Evolutionary conservation across 2,888 invertebrate genomes (phyloP).

Genomic region (Cryptus viduatorius): DNA sequence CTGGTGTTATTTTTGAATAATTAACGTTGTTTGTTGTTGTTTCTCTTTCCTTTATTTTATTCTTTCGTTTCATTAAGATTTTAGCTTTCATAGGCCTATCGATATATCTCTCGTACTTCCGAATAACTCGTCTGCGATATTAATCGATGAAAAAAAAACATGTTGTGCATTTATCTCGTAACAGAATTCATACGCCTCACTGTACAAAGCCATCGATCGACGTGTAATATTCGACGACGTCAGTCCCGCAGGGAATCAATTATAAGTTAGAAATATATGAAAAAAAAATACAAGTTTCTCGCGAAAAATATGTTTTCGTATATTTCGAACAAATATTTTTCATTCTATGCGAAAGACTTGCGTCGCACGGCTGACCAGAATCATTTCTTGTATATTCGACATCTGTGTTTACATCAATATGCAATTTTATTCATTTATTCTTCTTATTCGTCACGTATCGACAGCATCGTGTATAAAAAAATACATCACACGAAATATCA

Average conservation of each 20-base stretch:
- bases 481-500: slow-evolving; percentile 54
- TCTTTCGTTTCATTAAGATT: slow-evolving; percentile 8
- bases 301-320: neutral
- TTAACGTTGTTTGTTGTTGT: slow-evolving; percentile 16
- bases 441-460: slow-evolving; percentile 59
- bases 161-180: slow-evolving; percentile 16
- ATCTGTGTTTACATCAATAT: neutral
- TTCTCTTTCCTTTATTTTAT: slow-evolving; percentile 19
- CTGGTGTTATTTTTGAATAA: slow-evolving; percentile 43
- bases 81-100: slow-evolving; percentile 59
- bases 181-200: slow-evolving; percentile 38
- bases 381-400: neutral
- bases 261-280: neutral
- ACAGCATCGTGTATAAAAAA: slow-evolving; percentile 57
- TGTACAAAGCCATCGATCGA: slow-evolving; percentile 54
- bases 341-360: neutral
- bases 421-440: slow-evolving; percentile 2
- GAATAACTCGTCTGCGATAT: slow-evolving; percentile 12
- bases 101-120: slow-evolving; percentile 25
- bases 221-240: slow-evolving; percentile 21
- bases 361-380: neutral
- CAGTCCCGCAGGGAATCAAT: neutral
- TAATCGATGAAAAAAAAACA: neutral
- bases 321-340: neutral
- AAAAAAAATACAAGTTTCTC: neutral